Conservation (phyloP, 2,113 vertebrate species). For the Corvus cornix region DNA sequence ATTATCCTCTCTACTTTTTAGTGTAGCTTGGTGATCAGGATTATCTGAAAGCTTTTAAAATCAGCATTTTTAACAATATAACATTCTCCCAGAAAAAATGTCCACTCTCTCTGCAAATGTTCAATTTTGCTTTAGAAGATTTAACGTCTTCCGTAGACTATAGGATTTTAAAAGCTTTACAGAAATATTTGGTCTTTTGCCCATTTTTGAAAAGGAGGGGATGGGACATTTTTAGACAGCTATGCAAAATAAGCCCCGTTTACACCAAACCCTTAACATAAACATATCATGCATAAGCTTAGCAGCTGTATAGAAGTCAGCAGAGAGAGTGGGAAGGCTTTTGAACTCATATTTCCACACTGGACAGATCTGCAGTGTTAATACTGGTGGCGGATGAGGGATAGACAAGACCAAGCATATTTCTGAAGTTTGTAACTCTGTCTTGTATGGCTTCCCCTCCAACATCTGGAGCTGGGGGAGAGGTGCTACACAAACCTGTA, state of each 20-base stretch:
- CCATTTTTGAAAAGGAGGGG: not conserved
- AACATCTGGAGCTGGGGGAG: not conserved
- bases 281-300: constrained; percentile 17
- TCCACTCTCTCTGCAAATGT: not conserved
- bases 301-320: constrained; percentile 22
- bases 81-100: not conserved
- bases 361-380: not conserved
- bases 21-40: not conserved
- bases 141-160: not conserved
- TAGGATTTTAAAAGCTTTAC: constrained; percentile 30
- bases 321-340: constrained; percentile 6
- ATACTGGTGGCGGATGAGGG: not conserved
- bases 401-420: not conserved
- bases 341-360: not conserved
- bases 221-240: constrained; percentile 12
- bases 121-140: not conserved
- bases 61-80: not conserved
- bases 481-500: not conserved
- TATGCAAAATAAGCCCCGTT: constrained; percentile 23
- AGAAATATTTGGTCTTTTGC: constrained; percentile 46
- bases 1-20: not conserved
- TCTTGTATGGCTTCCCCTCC: not conserved
- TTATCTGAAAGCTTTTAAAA: not conserved
- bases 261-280: constrained; percentile 29
- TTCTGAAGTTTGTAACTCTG: not conserved